These are phyloP conservation scores for Drosophila pseudotalamancana DNA, from an alignment of 2,888 invertebrate species.

Conservation along the genomic window DNA sequence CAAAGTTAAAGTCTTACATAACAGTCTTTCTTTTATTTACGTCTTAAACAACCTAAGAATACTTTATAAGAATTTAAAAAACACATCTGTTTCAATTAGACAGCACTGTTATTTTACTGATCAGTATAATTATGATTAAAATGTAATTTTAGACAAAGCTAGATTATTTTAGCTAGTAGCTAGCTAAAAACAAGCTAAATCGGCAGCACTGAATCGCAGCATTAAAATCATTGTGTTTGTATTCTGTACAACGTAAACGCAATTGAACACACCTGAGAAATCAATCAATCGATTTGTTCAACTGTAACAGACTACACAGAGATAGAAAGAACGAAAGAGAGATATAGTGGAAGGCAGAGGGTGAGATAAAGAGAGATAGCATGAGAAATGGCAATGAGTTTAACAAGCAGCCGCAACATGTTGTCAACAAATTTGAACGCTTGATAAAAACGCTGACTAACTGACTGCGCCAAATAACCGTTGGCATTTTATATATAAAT, in stretches of 20 bases:
- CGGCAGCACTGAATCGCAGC: conserved; percentile 20
- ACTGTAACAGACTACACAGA: conserved; percentile 58
- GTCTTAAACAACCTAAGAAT: no score
- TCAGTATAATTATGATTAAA: no score
- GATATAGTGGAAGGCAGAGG: background rate
- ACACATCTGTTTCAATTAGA: no score
- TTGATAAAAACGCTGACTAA: conserved; percentile 67
- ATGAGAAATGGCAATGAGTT: conserved; percentile 21
- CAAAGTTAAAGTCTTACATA: background rate
- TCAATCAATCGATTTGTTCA: conserved; percentile 81
- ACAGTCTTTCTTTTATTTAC: no score
- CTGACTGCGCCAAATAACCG: conserved; percentile 60
- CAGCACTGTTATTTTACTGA: no score
- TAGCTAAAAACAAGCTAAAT: conserved; percentile 12
- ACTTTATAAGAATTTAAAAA: no score
- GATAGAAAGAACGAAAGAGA: conserved; percentile 9
- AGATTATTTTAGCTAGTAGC: background rate
- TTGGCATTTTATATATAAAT: conserved; percentile 38
- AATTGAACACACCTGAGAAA: conserved; percentile 79
- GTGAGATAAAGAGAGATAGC: conserved; percentile 1
- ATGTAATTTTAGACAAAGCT: no score
- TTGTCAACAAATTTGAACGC: conserved; percentile 73
- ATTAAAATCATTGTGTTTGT: conserved; percentile 50
- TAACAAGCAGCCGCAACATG: conserved; percentile 68
- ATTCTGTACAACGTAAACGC: conserved; percentile 42